Conservation (phyloP, 2,797 vertebrate genomes). For the Gallirallus australis region DNA sequence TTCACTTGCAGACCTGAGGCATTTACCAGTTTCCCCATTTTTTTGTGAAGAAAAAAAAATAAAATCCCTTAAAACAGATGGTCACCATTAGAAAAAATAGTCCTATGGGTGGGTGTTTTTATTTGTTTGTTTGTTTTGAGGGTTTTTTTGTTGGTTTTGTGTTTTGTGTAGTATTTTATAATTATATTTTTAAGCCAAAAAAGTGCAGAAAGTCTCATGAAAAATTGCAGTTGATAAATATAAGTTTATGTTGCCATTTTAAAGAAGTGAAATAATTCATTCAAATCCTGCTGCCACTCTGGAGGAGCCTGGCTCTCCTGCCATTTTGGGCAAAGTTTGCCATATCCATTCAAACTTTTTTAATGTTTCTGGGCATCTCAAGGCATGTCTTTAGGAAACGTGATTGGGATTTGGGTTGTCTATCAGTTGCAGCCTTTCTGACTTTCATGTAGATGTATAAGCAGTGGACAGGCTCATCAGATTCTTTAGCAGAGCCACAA, state of each 20-base stretch:
- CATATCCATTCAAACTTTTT: background rate
- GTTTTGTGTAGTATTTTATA: background rate
- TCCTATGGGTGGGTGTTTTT: accelerated
- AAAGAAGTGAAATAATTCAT: background rate
- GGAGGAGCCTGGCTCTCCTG: background rate
- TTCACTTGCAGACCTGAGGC: background rate
- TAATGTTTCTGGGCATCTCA: background rate
- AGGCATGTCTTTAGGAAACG: background rate
- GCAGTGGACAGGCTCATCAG: background rate
- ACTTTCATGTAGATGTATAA: background rate
- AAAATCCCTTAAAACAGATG: background rate
- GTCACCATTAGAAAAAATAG: background rate
- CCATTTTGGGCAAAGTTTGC: background rate
- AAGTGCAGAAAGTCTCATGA: background rate
- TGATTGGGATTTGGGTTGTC: background rate
- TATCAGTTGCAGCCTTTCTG: background rate
- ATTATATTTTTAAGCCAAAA: background rate
- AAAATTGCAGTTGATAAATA: no score
- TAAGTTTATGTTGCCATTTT: background rate
- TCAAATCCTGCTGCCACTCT: background rate
- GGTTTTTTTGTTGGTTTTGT: background rate
- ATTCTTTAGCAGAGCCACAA: background rate
- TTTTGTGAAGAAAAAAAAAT: background rate
- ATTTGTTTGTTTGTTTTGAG: no score
- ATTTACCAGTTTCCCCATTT: background rate